These are phyloP conservation scores for Acrocyrtus sp. DNA, from an alignment of 2,888 invertebrate species.

Conservation along the genomic window DNA sequence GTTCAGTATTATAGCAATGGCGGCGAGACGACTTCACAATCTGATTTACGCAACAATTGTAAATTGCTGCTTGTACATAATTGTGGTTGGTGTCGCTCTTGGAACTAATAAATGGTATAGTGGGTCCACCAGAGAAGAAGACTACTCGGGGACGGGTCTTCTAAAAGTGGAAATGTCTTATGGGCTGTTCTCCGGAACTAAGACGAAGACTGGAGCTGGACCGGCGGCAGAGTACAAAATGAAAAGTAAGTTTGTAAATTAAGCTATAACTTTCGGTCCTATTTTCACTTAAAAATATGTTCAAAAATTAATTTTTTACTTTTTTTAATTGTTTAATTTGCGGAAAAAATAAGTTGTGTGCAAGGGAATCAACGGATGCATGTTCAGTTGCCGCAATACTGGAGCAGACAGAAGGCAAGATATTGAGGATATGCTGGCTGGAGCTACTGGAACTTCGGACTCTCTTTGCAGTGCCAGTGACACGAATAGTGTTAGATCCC, in stretches of 20 bases:
- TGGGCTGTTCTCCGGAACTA: constrained; percentile 55
- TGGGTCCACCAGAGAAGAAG: background rate
- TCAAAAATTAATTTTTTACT: constrained; percentile 3
- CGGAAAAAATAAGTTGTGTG: constrained; percentile 51
- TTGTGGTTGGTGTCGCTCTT: constrained; percentile 45
- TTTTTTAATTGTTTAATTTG: constrained; percentile 4
- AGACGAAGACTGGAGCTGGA: constrained; percentile 15
- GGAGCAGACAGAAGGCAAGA: constrained; percentile 39
- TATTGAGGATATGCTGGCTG: constrained; percentile 29
- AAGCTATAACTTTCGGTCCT: constrained; percentile 6
- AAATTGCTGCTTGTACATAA: constrained; percentile 42
- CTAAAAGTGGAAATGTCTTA: constrained; percentile 22
- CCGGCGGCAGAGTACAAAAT: background rate
- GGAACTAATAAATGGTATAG: constrained; percentile 56
- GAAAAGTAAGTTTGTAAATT: constrained; percentile 20
- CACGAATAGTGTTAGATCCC: background rate
- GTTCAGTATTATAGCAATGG: too few species aligned
- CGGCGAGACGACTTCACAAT: constrained; percentile 55
- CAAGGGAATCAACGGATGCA: constrained; percentile 41
- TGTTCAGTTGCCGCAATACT: constrained; percentile 58
- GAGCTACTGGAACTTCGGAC: background rate
- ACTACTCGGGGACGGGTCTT: background rate
- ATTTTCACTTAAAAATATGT: background rate
- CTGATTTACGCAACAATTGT: constrained; percentile 58
- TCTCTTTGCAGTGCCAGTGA: background rate